Base-by-base conservation (phyloP, 2,797 vertebrate genomes). In the Eurystomus glaucurus region DNA sequence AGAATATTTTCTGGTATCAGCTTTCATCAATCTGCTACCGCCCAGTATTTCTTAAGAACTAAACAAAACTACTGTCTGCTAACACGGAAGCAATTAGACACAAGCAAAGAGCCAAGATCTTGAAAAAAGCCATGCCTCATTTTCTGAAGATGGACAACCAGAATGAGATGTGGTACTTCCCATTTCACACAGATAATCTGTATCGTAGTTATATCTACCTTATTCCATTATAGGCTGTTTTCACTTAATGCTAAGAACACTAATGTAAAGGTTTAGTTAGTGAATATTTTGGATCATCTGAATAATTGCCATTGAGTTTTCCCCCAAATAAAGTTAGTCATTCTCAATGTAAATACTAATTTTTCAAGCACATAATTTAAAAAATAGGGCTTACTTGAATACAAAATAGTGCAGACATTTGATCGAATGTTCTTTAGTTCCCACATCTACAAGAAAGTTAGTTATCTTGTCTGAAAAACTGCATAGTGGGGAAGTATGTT, bases 1-100 rank as follows among this genome's bases (percentile, higher is more conserved):
- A 88, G 65, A 65, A 72, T 93, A 77, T 72, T 94, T 93, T 93
- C 69, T 62, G 79, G 16, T 65, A 84, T 41, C 37, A 54, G 18
- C 61, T 84, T 86, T 74, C 88, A 81, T 41, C 62, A 65, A 46
- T 84, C 65, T 84, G 45, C 31, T 92, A 51, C 65, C 68, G 55
- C 14, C 46, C 57, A 65, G 39, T 58, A 76, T 45, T 88, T 85
- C 52, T 78, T 45, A 75, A 58, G 57, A 81, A 61, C 14, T 81
- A 72, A 93, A 45, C 45, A 91, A 41, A 94, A 68, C 69, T 76
- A 55, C 29, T 90, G 80, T 55, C 43, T 91, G 65, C 54, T 88
- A 84, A 65, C 41, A 75, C 1, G 5, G 23, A 84, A 95, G 84
- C 50, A 55, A 68, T n/a, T 20, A 89, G 37, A 92, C 20, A 79